Base-by-base conservation (phyloP, 2,888 invertebrate species). In the Pristionchus maxplancki region DNA sequence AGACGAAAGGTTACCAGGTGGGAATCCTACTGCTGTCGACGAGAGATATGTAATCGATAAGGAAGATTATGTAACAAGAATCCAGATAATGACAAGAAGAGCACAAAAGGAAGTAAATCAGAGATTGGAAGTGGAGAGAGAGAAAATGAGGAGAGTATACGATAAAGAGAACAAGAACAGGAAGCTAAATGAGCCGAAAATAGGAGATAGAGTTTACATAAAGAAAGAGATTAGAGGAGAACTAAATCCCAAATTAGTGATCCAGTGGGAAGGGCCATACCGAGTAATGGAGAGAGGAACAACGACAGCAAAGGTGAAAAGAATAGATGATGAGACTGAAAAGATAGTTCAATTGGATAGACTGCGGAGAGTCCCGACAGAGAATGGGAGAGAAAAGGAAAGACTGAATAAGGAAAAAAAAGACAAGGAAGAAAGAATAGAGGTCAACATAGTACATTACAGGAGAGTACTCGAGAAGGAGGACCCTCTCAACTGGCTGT, bases 111-210 rank as follows among this genome's bases (percentile, higher is more conserved):
- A 34, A 50, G 82, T 82, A 5, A 53, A 50, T 20, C 34, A 53
- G 50, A 82, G 53, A 82, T 31, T 82, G 53, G n/a, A 53, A 17
- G 20, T 5, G n/a, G 78, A 78, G 13, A 37, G 82, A 82, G 53
- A 53, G 31, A 53, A 82, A 9, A 53, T 53, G 82, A 82, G 31
- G 17, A 34, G 6, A 1, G 11, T 53, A 6, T 82, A 82, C 53
- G 53, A 82, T 53, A 24, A 34, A 17, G 31, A 53, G 34, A 20
- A 82, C 20, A 53, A 31, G 53, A 11, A 53, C 15, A 82, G n/a
- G 6, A 82, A 53, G 34, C 15, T 11, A 15, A 17, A 53, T 28
- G 50, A 53, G 24, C 50, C 53, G 13, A 6, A 5, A 34, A 34
- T 82, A 4, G 82, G 82, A 53, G 82, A 82, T 82, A 9, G 82